These are phyloP conservation scores for Callimorpha dominula DNA, from an alignment of 2,888 invertebrate genomes.

Conservation along the genomic window DNA sequence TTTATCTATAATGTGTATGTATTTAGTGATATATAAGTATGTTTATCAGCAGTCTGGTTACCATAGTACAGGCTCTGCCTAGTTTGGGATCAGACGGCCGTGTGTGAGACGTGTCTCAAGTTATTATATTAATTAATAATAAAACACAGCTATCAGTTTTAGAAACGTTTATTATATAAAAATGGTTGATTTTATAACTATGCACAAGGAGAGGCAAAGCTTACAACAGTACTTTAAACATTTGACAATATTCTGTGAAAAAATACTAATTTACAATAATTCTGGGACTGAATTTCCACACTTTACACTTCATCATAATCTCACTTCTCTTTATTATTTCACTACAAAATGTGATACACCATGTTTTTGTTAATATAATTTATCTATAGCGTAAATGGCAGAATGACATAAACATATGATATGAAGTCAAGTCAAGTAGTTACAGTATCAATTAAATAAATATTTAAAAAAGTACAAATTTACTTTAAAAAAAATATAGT, in stretches of 20 bases:
- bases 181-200: conserved; percentile 43
- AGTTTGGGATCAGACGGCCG: too few relatives aligned
- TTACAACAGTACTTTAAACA: conserved; percentile 39
- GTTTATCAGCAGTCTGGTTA: too few relatives aligned
- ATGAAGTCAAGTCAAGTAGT: neutral
- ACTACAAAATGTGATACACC: conserved; percentile 19
- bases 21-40: too few relatives aligned
- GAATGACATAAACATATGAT: neutral
- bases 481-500: too few relatives aligned
- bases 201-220: conserved; percentile 50
- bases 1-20: too few relatives aligned
- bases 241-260: conserved; percentile 44
- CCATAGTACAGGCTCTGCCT: too few relatives aligned
- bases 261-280: conserved; percentile 40
- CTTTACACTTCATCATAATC: conserved; percentile 24
- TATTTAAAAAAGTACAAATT: too few relatives aligned
- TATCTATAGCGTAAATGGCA: neutral
- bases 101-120: too few relatives aligned
- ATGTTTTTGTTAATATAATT: neutral
- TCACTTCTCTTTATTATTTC: conserved; percentile 24
- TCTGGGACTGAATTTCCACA: conserved; percentile 20
- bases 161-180: conserved; percentile 50
- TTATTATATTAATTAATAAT: neutral
- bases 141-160: conserved; percentile 28
- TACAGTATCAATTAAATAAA: too few relatives aligned